Base-by-base conservation (phyloP, 2,888 invertebrate genomes). In the Cephus pulcher region DNA sequence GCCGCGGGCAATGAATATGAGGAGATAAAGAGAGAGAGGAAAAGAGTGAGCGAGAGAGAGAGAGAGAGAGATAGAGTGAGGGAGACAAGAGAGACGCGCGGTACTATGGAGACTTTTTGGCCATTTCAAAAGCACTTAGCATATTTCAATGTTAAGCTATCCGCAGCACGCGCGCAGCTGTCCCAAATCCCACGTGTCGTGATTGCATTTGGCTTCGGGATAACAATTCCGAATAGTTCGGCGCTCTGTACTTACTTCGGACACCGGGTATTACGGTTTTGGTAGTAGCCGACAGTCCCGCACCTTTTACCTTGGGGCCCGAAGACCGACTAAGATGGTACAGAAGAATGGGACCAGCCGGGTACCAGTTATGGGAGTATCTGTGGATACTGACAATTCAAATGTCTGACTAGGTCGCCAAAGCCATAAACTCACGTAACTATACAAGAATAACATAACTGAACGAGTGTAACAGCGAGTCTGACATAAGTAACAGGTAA, bases 131-230 rank as follows among this genome's bases (percentile, higher is more conserved):
- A 33, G 75, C 84, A 82, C 84, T 87, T 86, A 86, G 83, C 86
- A 86, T 87, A 87, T 87, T 87, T 86, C 84, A 86, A 86, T 83
- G 84, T 86, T 88, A 88, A 88, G 86, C 86, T 71, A 71, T 89
- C 86, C 82, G 77, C 84, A 85, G 86, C 86, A 86, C 86, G 85
- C 86, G 84, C 84, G 84, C 89, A 89, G 87, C 90, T 89, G 89
- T 88, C 86, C 85, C 80, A 86, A 90, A 89, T 89, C 89, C 88
- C 89, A 88, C 88, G 88, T 88, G 86, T 79, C 84, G 84, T 85
- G 83, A 87, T 85, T 86, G 85, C 85, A 82, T 86, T 87, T 86
- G 77, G 86, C 88, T 86, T 86, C 86, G 82, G 87, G 87, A 87
- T 81, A 86, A 83, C 75, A 82, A 78, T 83, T 82, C 82, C 84